A percentile compares a stretch with the other conserved stretches of the same genome.
Conservation (phyloP, 2,888 invertebrate genomes). For the Pecten maximus region DNA sequence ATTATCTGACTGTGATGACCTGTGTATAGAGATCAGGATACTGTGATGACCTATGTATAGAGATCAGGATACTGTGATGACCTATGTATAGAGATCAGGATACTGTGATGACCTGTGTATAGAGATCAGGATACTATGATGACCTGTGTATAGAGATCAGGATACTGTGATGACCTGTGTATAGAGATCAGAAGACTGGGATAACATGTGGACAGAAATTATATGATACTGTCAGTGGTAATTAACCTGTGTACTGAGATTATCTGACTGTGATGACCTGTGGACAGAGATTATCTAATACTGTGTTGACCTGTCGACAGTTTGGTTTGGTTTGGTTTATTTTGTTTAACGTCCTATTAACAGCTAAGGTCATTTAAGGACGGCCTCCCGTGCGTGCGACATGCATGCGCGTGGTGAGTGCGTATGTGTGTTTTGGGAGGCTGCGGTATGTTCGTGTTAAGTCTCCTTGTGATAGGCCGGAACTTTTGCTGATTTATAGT, state of each 20-base stretch:
- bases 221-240: not conserved
- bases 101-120: not conserved
- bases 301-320: not conserved
- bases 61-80: not conserved
- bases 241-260: not conserved
- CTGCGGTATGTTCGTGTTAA: too few relatives aligned
- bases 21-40: not conserved
- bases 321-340: too few relatives aligned
- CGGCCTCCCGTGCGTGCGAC: too few relatives aligned
- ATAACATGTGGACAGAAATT: too few relatives aligned
- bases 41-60: not conserved
- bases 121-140: not conserved
- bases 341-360: too few relatives aligned
- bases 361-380: too few relatives aligned
- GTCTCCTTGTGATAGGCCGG: too few relatives aligned
- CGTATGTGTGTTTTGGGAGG: too few relatives aligned
- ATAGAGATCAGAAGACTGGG: not conserved
- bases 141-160: not conserved
- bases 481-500: too few relatives aligned
- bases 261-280: too few relatives aligned
- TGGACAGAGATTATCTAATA: not conserved
- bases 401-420: too few relatives aligned
- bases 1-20: not conserved
- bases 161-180: not conserved
- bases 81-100: not conserved